Evolutionary conservation across 1,140 invertebrate genomes (phyloP).

Genomic region (Neomicropteryx cornuta): DNA sequence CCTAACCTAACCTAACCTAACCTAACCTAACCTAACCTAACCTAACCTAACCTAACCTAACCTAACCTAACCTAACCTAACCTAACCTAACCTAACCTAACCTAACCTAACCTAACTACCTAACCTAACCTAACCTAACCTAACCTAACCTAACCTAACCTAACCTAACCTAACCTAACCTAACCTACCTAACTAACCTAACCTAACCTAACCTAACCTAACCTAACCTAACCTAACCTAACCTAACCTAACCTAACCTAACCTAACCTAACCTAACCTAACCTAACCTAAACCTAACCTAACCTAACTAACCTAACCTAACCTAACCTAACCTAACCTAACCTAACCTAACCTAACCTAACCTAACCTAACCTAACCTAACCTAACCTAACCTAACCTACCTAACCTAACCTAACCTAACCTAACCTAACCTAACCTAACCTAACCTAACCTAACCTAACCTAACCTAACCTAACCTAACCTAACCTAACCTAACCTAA

Average conservation of each 20-base stretch:
- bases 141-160: not conserved
- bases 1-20: constrained; percentile 18
- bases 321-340: no score
- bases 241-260: constrained; percentile 14
- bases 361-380: no score
- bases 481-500: no score
- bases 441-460: no score
- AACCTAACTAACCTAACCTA: no score
- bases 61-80: constrained; percentile 20
- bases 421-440: no score
- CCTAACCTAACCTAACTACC: constrained; percentile 9
- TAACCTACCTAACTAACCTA: no score
- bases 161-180: not conserved
- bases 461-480: no score
- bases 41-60: constrained; percentile 18
- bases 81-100: constrained; percentile 15
- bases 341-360: no score
- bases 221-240: constrained; percentile 13
- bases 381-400: no score
- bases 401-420: no score
- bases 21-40: constrained; percentile 18
- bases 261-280: constrained; percentile 16
- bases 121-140: constrained; percentile 8
- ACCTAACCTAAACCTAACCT: no score
- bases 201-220: constrained; percentile 12